A percentile compares a stretch with the other conserved stretches of the same genome.
These are phyloP conservation scores for Coreoperca whiteheadi DNA, from an alignment of 2,113 vertebrate species.

Conservation along the genomic window DNA sequence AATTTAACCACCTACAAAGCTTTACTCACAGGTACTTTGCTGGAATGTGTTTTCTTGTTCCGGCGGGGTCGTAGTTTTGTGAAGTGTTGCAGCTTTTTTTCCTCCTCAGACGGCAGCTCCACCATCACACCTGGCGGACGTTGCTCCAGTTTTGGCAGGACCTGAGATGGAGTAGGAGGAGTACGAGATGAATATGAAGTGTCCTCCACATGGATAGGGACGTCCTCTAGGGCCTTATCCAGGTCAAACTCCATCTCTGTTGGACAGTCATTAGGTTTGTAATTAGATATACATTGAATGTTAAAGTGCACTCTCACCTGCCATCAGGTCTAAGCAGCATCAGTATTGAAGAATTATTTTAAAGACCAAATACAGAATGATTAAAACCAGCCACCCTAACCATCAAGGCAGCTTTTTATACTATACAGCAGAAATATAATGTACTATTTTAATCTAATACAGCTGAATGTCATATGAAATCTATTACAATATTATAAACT, in stretches of 20 bases:
- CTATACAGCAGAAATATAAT: rapidly evolving
- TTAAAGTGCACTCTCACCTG: neutral
- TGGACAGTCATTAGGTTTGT: constrained; percentile 15
- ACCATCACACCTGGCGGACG: constrained; percentile 86
- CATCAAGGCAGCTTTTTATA: neutral
- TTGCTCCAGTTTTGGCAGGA: constrained; percentile 84
- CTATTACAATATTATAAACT: too few relatives aligned
- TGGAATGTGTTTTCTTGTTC: constrained; percentile 93
- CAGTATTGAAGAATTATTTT: neutral
- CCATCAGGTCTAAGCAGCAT: neutral
- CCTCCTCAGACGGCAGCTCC: constrained; percentile 95
- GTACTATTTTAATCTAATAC: neutral
- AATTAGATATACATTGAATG: neutral
- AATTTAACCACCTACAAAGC: neutral
- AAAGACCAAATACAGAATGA: constrained; percentile 1
- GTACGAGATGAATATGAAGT: constrained; percentile 87
- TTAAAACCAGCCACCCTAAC: neutral
- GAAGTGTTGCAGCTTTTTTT: constrained; percentile 95
- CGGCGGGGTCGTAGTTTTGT: constrained; percentile 94
- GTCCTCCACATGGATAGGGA: constrained; percentile 92
- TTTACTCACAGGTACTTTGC: constrained; percentile 90
- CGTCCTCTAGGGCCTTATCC: constrained; percentile 95
- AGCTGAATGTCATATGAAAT: neutral
- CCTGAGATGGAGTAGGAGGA: constrained; percentile 74
- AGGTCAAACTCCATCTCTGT: constrained; percentile 98